These are phyloP conservation scores for Scolopax mira DNA, from an alignment of 2,113 vertebrate species.

Conservation along the genomic window DNA sequence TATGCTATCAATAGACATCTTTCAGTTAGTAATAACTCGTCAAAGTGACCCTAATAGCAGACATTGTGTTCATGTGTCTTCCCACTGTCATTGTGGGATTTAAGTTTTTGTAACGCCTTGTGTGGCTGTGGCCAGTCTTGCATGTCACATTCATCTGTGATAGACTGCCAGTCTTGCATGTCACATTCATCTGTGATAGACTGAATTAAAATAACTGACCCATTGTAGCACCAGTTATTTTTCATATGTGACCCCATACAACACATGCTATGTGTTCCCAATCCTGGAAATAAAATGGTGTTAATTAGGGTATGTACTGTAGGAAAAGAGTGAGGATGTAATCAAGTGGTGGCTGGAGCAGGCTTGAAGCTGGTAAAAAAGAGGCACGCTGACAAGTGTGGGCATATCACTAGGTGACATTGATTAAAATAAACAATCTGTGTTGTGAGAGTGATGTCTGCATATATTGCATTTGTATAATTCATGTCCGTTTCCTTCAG, in stretches of 20 bases:
- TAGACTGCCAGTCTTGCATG: background rate
- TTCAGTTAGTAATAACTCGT: background rate
- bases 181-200: background rate
- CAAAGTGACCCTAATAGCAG: background rate
- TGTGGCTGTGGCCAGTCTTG: background rate
- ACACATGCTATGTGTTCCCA: background rate
- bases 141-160: background rate
- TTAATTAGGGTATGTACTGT: background rate
- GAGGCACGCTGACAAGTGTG: background rate
- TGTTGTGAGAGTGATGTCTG: background rate
- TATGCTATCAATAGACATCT: background rate
- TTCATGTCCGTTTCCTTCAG: background rate
- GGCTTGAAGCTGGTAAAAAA: background rate
- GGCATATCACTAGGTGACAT: background rate
- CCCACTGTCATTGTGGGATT: background rate
- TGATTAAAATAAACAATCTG: constrained; percentile 28
- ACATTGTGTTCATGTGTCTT: background rate
- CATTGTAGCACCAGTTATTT: background rate
- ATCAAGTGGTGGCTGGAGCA: background rate
- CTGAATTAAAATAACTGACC: background rate
- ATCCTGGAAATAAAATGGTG: background rate
- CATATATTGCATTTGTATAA: constrained; percentile 7
- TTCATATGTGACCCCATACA: background rate
- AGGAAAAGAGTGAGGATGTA: background rate
- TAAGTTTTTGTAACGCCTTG: background rate